A percentile compares a stretch with the other conserved stretches of the same genome.
phyloP scores from a whole-genome alignment of 1,140 invertebrate genomes.

The Lerema accius region DNA sequence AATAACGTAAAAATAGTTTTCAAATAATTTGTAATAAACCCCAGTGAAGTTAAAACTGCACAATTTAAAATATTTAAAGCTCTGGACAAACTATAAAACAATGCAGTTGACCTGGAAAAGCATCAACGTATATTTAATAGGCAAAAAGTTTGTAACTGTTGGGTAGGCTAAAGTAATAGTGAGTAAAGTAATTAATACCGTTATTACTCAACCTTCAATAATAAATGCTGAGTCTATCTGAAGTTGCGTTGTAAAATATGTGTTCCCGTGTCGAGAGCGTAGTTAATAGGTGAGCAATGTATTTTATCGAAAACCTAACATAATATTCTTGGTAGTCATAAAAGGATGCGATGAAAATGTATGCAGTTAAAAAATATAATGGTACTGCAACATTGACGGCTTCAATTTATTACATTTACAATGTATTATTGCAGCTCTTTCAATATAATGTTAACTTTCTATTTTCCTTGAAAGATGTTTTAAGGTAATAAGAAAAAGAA shows the following conservation, averaged over 20 bases:
- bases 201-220: background rate
- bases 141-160: constrained; percentile 4
- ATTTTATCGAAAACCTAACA: constrained; percentile 2
- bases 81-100: background rate
- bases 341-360: background rate
- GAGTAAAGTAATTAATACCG: constrained; percentile 28
- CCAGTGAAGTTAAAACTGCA: too few species aligned
- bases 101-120: background rate
- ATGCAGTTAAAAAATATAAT: background rate
- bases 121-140: constrained; percentile 23
- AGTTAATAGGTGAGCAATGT: constrained; percentile 9
- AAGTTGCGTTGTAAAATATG: constrained; percentile 25
- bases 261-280: constrained; percentile 5
- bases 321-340: background rate
- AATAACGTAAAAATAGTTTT: too few species aligned
- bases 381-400: background rate
- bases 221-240: constrained; percentile 4
- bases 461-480: too few species aligned
- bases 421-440: too few species aligned
- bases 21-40: too few species aligned
- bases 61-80: too few species aligned
- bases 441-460: too few species aligned
- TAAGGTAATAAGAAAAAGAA: too few species aligned
- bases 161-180: constrained; percentile 15
- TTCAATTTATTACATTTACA: background rate